Percentiles rank a stretch among this genome's conserved stretches.
Evolutionary conservation across 1,140 invertebrate genomes (phyloP).

Genomic region (honey bee (Apis mellifera)): Amel_HAv3.1 CM009944.2:8348001-8348500

Average conservation of each 20-base stretch:
- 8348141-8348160: constrained; percentile 81
- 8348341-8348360: constrained; percentile 84
- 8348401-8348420: constrained; percentile 82
- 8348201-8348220: constrained; percentile 78
- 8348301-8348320: constrained; percentile 86
- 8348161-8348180: constrained; percentile 81
- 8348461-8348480: constrained; percentile 87
- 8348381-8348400: constrained; percentile 87
- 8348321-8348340: constrained; percentile 88
- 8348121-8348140: constrained; percentile 86
- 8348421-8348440: constrained; percentile 85
- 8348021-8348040: constrained; percentile 71
- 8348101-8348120: constrained; percentile 89
- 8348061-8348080: constrained; percentile 84
- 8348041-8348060: constrained; percentile 84
- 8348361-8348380: constrained; percentile 87
- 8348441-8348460: constrained; percentile 85
- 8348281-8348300: constrained; percentile 87
- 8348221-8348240: neutral
- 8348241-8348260: neutral
- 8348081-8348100: constrained; percentile 87
- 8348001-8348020: constrained; percentile 57
- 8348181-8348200: constrained; percentile 88
- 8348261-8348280: constrained; percentile 80
- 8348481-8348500: constrained; percentile 86